Evolutionary conservation across 2,888 invertebrate species (phyloP).

Genomic region (Andrena haemorrhoa): DNA sequence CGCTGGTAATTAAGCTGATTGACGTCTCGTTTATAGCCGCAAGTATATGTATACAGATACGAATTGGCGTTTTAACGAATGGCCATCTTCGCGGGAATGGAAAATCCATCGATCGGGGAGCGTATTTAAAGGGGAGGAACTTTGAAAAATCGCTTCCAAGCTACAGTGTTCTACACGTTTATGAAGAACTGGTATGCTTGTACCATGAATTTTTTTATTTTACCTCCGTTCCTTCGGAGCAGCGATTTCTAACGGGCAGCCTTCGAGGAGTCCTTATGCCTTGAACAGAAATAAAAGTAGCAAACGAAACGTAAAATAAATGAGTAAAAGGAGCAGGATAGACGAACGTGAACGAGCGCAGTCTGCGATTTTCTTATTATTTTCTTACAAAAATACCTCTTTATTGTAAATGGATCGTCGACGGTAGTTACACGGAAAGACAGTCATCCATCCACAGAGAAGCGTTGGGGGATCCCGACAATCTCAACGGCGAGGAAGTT

Average conservation of each 20-base stretch:
- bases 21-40: constrained; percentile 48
- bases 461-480: constrained; percentile 60
- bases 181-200: neutral
- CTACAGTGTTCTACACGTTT: neutral
- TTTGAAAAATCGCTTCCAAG: neutral
- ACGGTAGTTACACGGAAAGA: constrained; percentile 67
- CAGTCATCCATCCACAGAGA: constrained; percentile 65
- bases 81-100: neutral
- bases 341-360: neutral
- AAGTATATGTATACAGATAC: constrained; percentile 5
- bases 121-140: neutral
- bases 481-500: constrained; percentile 69
- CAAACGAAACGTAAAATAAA: constrained; percentile 2
- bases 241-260: too few species aligned
- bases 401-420: constrained; percentile 76
- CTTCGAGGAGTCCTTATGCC: too few species aligned
- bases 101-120: neutral
- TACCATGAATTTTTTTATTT: too few species aligned
- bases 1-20: constrained; percentile 53
- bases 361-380: constrained; percentile 11
- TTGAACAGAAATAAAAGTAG: neutral
- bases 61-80: constrained; percentile 39
- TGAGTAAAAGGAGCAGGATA: neutral
- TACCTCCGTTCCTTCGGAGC: too few species aligned
- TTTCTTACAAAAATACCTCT: constrained; percentile 73